A percentile compares a stretch with the other conserved stretches of the same genome.
These are phyloP conservation scores for Bubo blakistoni DNA, from an alignment of 2,113 vertebrate genomes.

Conservation along the genomic window DNA sequence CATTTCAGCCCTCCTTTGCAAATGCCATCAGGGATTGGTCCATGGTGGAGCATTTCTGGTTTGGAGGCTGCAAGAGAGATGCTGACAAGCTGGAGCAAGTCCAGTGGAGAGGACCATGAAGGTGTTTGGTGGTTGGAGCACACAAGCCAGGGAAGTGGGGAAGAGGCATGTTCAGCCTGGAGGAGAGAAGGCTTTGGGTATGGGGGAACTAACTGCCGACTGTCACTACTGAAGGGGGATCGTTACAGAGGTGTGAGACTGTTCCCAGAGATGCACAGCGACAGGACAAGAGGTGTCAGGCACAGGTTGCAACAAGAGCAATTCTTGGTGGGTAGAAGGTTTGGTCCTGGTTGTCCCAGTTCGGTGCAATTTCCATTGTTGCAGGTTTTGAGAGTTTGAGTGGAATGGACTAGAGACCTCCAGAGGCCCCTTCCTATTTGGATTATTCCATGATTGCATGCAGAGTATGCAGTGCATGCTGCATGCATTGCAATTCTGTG, in stretches of 20 bases:
- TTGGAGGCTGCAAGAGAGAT: not conserved
- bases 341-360: not conserved
- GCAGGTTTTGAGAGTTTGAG: not conserved
- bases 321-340: not conserved
- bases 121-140: not conserved
- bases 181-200: not conserved
- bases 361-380: not conserved
- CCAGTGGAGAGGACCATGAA: not conserved
- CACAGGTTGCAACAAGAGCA: not conserved
- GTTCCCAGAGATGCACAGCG: not conserved
- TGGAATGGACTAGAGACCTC: not conserved
- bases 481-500: not conserved
- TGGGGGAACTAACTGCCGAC: not conserved
- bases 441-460: not conserved
- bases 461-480: not conserved
- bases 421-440: not conserved
- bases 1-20: not conserved
- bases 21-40: not conserved
- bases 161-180: not conserved
- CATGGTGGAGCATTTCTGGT: not conserved
- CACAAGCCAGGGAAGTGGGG: not conserved
- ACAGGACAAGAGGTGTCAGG: not conserved
- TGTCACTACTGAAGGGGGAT: not conserved
- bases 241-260: fast-evolving
- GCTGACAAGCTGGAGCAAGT: not conserved